Conservation (phyloP, 2,113 vertebrate genomes). For the Zosterops pallidus region DNA sequence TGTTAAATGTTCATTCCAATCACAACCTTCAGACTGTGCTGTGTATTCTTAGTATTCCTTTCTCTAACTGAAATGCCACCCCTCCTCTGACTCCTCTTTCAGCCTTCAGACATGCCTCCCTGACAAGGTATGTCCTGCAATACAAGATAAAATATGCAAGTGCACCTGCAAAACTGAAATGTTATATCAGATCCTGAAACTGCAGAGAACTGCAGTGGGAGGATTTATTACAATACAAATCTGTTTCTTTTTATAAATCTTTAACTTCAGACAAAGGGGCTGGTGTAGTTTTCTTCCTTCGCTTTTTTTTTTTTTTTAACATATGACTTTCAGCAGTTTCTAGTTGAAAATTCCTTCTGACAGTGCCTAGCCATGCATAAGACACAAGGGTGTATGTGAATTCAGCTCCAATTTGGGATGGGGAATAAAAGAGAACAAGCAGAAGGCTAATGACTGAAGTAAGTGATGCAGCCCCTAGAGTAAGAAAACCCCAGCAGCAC, state of each 20-base stretch:
- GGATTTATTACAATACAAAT: background rate
- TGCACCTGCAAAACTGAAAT: background rate
- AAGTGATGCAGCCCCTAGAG: background rate
- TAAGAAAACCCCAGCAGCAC: background rate
- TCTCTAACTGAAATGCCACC: slow-evolving; percentile 38
- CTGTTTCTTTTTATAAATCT: background rate
- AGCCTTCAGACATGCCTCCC: slow-evolving; percentile 19
- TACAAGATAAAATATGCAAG: background rate
- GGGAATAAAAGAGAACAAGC: background rate
- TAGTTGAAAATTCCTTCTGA: background rate
- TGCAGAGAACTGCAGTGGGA: background rate
- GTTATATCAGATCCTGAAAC: background rate
- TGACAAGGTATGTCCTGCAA: slow-evolving; percentile 5
- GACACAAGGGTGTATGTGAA: background rate
- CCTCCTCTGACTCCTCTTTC: slow-evolving; percentile 22
- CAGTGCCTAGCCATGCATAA: background rate
- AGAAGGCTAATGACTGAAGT: background rate
- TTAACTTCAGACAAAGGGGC: background rate
- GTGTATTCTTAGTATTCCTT: background rate
- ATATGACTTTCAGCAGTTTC: background rate
- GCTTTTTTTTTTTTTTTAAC: background rate
- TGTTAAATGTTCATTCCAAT: background rate
- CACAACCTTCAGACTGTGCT: background rate
- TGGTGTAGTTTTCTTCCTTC: background rate
- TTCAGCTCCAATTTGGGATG: background rate